Base-by-base conservation (phyloP, 2,797 vertebrate genomes). In the Anolis apletophallus region DNA sequence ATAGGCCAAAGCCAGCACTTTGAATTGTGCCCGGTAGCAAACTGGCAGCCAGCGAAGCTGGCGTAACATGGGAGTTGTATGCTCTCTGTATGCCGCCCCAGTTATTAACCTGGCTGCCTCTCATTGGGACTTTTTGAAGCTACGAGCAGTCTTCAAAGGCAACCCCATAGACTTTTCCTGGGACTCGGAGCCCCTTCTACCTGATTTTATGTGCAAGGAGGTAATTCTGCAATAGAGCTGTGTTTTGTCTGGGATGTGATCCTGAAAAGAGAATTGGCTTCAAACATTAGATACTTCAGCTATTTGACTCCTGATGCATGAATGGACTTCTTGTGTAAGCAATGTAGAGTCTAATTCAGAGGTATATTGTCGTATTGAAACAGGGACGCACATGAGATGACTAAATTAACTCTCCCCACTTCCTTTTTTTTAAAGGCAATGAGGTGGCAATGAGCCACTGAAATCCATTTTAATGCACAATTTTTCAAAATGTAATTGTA, bases 231-330 rank as follows among this genome's bases (percentile, higher is more conserved):
- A 11, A 29, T 29, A 64, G 23, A 64, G 61, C 21, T 64, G 23
- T 9, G 26, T 64, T 64, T 64, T 64, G 23, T 29, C 26, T 64
- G 10, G 26, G 26, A 12, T 29, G 61, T 23, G 29, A 64, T 64
- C 61, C 3, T 29, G 78, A 77, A 80, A 83, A 69, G 4, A 7
- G 85, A 83, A 84, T 6, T 85, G 72, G 83, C 87, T 91, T 12
- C 0, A 90, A 93, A 54, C 46, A 82, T 23, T 50, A 19, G 14
- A 74, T 68, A 10, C 26, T 81, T 54, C 26, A 46, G 23, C 16
- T 57, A 17, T 14, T 64, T 71, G 46, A 71, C 5, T 23, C 19
- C n/a, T 64, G 14, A 36, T 19, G 26, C 21, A 9, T 9, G 14
- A 73, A 55, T 46, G 5, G 34, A 21, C 9, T 83, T 40, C 54